These are phyloP conservation scores for Dendrocopos noguchii DNA, from an alignment of 2,113 vertebrate species.

Conservation along the genomic window DNA sequence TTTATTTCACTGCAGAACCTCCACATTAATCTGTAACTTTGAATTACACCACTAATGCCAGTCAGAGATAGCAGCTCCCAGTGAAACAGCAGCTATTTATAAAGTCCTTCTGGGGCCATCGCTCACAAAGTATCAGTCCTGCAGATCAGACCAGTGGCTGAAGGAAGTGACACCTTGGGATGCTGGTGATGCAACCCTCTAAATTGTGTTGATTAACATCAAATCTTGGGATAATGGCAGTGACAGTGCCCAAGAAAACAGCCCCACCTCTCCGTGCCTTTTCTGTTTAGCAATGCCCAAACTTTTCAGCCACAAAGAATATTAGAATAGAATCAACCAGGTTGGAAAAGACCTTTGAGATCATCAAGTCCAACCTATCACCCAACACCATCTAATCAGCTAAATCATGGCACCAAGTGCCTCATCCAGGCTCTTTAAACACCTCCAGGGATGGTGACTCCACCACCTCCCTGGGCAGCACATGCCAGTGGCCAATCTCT, in stretches of 20 bases:
- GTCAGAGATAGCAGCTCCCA: background rate
- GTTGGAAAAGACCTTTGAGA: no score
- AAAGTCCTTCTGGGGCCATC: background rate
- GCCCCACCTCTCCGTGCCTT: background rate
- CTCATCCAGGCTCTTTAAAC: no score
- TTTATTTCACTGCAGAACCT: slow-evolving; percentile 28
- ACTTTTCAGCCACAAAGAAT: background rate
- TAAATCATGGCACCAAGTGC: no score
- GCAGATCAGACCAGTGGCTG: background rate
- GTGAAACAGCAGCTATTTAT: background rate
- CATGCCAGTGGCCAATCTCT: no score
- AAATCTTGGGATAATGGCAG: background rate
- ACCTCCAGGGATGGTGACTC: no score
- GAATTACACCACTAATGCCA: background rate
- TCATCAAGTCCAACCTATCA: no score
- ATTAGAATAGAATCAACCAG: background rate
- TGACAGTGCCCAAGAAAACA: background rate
- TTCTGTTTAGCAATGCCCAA: background rate
- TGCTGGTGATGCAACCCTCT: background rate
- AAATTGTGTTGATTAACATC: background rate
- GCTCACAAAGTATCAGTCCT: accelerated
- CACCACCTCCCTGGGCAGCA: no score
- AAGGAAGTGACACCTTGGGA: background rate
- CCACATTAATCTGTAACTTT: background rate
- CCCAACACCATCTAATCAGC: no score